Conservation (phyloP, 1,140 invertebrate genomes). For the Drosophila busckii region DNA sequence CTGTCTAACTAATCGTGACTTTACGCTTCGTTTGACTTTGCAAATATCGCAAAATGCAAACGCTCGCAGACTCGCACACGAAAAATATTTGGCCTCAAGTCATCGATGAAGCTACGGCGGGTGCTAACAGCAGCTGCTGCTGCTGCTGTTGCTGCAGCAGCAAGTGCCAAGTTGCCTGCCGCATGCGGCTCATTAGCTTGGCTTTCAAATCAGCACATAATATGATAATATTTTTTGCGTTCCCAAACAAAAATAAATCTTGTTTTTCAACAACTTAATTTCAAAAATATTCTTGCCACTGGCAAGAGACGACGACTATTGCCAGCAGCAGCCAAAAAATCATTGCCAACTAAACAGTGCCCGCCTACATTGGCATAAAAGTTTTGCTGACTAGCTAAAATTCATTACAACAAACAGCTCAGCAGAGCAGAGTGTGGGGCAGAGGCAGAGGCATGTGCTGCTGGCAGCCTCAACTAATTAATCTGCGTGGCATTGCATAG, state of each 20-base stretch:
- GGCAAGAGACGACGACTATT: constrained; percentile 16
- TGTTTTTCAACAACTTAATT: constrained; percentile 73
- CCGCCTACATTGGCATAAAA: constrained; percentile 77
- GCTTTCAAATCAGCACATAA: constrained; percentile 48
- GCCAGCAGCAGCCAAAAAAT: neutral
- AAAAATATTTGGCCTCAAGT: constrained; percentile 25
- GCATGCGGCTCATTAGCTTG: constrained; percentile 73
- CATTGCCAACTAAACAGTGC: constrained; percentile 36
- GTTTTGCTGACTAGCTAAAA: constrained; percentile 77
- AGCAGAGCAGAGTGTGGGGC: constrained; percentile 10
- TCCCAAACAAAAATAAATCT: constrained; percentile 69
- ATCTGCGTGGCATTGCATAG: constrained; percentile 59
- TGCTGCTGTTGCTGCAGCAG: constrained; percentile 36
- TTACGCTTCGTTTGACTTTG: constrained; percentile 78
- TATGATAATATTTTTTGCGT: constrained; percentile 52
- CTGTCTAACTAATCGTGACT: constrained; percentile 79
- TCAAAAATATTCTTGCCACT: constrained; percentile 42
- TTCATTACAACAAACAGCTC: constrained; percentile 70
- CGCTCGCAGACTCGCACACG: neutral
- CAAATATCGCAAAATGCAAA: constrained; percentile 69
- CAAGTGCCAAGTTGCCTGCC: constrained; percentile 58
- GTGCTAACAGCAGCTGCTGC: constrained; percentile 5
- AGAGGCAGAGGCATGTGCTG: constrained; percentile 5
- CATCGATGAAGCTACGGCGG: constrained; percentile 50
- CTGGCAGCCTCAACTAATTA: constrained; percentile 75